Conservation (phyloP, 2,888 invertebrate species). For the Acanthosepion esculentum region DNA sequence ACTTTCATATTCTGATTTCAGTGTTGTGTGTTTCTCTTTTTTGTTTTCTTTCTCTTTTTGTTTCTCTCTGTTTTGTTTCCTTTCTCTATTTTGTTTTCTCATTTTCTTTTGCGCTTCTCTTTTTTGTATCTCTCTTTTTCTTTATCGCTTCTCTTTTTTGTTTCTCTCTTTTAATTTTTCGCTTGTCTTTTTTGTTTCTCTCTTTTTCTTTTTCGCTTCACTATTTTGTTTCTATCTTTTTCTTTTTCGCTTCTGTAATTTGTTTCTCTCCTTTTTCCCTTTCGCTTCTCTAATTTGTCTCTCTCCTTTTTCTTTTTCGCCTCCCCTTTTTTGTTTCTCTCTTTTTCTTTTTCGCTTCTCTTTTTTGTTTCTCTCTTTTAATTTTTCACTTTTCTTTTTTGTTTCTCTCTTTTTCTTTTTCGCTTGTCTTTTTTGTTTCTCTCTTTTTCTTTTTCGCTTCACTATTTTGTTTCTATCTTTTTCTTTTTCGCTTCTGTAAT, state of each 20-base stretch:
- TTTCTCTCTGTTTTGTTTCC: background rate
- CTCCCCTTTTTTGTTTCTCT: background rate
- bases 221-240: too few relatives aligned
- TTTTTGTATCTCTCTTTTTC: background rate
- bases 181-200: background rate
- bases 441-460: background rate
- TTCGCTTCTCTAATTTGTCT: too few relatives aligned
- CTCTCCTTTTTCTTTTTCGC: background rate
- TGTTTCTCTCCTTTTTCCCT: background rate
- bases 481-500: background rate
- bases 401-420: background rate
- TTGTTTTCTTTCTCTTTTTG: background rate
- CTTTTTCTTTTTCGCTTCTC: background rate
- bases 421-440: background rate
- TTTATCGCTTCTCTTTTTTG: background rate
- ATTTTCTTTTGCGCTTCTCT: background rate
- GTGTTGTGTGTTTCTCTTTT: background rate
- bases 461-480: background rate
- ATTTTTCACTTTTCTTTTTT: background rate
- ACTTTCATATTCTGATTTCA: background rate
- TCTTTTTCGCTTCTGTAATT: background rate
- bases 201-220: background rate
- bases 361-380: background rate
- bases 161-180: background rate
- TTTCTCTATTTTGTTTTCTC: background rate